Evolutionary conservation across 2,113 vertebrate species (phyloP).

Genomic region (Pica pica): DNA sequence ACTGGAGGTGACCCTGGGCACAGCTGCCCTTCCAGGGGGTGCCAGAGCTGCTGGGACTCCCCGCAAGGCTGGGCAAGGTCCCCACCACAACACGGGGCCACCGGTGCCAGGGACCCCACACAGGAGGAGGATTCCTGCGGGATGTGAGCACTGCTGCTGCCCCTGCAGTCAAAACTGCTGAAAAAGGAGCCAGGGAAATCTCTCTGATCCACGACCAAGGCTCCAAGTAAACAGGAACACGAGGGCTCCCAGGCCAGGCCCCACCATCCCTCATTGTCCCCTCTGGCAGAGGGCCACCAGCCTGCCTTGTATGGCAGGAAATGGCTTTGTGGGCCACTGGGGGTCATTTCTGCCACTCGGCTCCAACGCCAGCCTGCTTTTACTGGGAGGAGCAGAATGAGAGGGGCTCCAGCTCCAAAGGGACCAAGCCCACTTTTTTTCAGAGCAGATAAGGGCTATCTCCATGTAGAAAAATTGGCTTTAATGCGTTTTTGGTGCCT

Average conservation of each 20-base stretch:
- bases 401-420: neutral
- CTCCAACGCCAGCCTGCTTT: neutral
- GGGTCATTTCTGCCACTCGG: neutral
- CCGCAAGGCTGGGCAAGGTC: neutral
- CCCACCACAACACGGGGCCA: fast-evolving
- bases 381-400: neutral
- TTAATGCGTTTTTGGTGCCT: neutral
- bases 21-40: neutral
- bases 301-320: neutral
- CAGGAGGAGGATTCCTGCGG: neutral
- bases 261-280: neutral
- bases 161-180: neutral
- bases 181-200: neutral
- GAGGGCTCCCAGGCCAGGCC: neutral
- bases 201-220: neutral
- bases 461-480: fast-evolving
- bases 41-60: neutral
- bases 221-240: slow-evolving; percentile 13
- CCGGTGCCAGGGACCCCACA: fast-evolving
- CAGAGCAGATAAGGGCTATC: neutral
- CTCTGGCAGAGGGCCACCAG: neutral
- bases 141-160: neutral
- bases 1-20: fast-evolving
- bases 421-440: neutral
- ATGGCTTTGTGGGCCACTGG: neutral